Base-by-base conservation (phyloP, 2,113 vertebrate species). In the Chaetura pelagica region DNA sequence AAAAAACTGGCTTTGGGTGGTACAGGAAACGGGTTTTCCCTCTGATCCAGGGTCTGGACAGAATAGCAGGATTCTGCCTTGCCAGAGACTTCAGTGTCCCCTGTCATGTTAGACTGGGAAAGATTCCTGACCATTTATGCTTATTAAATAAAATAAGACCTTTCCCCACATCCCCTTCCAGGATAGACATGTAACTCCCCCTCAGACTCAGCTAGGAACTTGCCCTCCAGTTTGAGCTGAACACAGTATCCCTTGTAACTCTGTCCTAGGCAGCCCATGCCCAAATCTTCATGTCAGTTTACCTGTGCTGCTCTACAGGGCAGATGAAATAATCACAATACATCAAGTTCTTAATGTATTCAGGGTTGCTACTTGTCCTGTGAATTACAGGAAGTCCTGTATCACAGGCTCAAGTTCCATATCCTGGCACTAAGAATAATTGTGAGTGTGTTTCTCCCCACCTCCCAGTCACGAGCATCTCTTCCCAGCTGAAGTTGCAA, bases 121-220 rank as follows among this genome's bases (percentile, higher is more conserved):
- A 22, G 44, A n/a, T 11, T 66, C 61, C 29, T 59, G 29, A 24
- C 32, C 7, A 13, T 35, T 91, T 71, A 27, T 38, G 22, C 58
- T 87, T 54, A 24, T 26, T 61, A 48, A 52, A 63, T 15, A 49
- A n/a, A 84, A 40, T 10, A 52, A 10, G 7, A 17, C 38, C 4
- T 42, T 8, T 14, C 6, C n/a, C 19, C 49, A 12, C 49, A 49
- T 10, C 10, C 54, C 20, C 15, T 12, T 42, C 12, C 15, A 30
- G 24, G 20, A 10, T n/a, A 85, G 34, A 16, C 54, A 64, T 1
- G 0, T 54, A 84, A 59, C 29, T 72, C 1, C 1, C 22, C 29
- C 23, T 67, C n/a, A 82, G 32, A 78, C 4, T 2, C 6, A 44
- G 38, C 32, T 14, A 9, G 10, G 71, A 55, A 24, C 30, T 59